A percentile compares a stretch with the other conserved stretches of the same genome.
phyloP scores from a whole-genome alignment of 2,113 vertebrate species.

The Nothocercus julius region DNA sequence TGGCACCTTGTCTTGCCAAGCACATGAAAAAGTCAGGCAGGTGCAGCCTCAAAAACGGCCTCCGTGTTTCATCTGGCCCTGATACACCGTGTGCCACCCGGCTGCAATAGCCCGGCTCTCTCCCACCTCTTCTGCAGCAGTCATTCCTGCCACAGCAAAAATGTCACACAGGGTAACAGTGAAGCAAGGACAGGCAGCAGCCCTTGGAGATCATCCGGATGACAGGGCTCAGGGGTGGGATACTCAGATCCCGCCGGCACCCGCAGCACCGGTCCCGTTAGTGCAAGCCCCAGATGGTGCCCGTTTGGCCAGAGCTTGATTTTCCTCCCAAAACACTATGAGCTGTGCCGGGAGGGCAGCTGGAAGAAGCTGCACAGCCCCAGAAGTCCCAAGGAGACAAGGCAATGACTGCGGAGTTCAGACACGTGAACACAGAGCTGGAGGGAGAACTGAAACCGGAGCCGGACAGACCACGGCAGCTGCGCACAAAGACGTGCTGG shows the following conservation, averaged over 20 bases:
- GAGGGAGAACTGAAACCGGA: neutral
- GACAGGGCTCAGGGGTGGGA: neutral
- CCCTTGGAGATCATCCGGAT: fast-evolving
- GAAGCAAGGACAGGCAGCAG: fast-evolving
- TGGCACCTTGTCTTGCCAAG: conserved; percentile 33
- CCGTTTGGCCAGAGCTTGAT: neutral
- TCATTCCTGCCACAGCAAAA: fast-evolving
- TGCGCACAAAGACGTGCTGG: neutral
- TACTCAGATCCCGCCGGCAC: fast-evolving
- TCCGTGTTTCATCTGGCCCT: fast-evolving
- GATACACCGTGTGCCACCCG: fast-evolving
- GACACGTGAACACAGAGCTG: neutral
- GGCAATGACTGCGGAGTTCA: neutral
- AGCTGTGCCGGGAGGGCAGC: neutral
- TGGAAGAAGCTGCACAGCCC: neutral
- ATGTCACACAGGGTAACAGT: neutral
- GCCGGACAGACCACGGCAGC: neutral
- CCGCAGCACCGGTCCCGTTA: fast-evolving
- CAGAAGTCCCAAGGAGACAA: neutral
- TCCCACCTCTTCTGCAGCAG: neutral
- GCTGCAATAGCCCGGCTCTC: neutral
- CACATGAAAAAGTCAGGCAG: conserved; percentile 71
- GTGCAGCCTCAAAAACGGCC: neutral
- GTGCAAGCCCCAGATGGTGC: neutral
- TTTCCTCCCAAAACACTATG: neutral